Evolutionary conservation across 2,888 invertebrate species (phyloP), one percentile per base, ranked within the genome.

Genomic region (Stenichneumon culpator): DNA sequence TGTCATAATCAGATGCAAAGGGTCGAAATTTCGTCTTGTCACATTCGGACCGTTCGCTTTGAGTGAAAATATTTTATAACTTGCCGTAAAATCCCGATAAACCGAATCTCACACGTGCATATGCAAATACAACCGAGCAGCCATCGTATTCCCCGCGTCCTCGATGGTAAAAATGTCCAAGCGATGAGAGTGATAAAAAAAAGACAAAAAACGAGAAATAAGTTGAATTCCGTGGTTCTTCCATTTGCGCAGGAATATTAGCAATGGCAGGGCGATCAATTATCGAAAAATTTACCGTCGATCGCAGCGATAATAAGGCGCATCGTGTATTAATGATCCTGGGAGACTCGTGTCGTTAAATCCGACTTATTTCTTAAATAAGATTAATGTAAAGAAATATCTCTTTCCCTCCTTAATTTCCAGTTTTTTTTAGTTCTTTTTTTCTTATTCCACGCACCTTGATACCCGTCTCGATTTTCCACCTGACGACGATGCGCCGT

Each of bases 221-320:
- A 72, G 16, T 78, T 57, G 32, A 69, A 79, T 65, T 68, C 22
- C 22, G 52, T n/a, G 39, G 16, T 28, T 14, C 28, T 63, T 50
- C 54, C 28, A 16, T 63, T n/a, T 50, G 44, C 19, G 47, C 22
- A 50, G n/a, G 2, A 5, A 39, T 39, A 11, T 36, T 9, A 32
- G 57, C 65, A 54, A 25, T 39, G 54, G 72, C 52, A 28, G 60
- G 32, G 47, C 79, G 84, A 70, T 74, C 68, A 22, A 79, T 84
- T 82, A 79, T 75, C 63, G 69, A 57, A 69, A 65, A 74, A 78
- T 83, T 84, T 82, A 82, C 57, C 25, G 39, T 19, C 65, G 47
- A 65, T 84, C 63, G 32, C 65, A 19, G 22, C 36, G 74, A 79
- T 84, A 84, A 84, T 84, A 79, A 82, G 74, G 69, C 81, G 69